Evolutionary conservation across 2,797 vertebrate species (phyloP), one percentile per base, ranked within the genome.

Genomic region (Notolabrus celidotus): DNA sequence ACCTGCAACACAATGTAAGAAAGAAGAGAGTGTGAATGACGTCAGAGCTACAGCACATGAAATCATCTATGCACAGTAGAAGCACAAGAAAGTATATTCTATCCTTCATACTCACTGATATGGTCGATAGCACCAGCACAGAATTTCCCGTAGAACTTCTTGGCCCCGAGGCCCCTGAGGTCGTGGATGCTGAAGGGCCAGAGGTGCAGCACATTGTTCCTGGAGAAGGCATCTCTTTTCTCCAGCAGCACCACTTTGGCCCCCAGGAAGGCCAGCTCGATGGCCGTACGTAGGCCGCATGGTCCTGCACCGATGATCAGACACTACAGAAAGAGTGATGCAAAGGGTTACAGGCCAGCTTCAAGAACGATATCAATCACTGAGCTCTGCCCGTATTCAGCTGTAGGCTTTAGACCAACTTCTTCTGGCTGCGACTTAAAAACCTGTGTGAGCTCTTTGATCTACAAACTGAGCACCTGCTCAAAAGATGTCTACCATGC

Each of bases 111-210:
- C 98, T 98, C 71, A 99, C 98, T 99, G 94, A 99, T 99, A 62
- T 99, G 98, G 91, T 99, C 98, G 1, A 99, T 99, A 77, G 98
- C 96, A 80, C 98, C 98, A 0, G 98, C 98, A 16, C 98, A 99
- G 91, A 99, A 99, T 77, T 99, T 99, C 71, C 98, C 98, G 0
- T 99, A 96, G 82, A 99, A 99, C 85, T 99, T 99, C 86, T 99
- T 99, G 91, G 98, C 98, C 17, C 98, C 98, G 0, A 99, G 95
- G 20, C 97, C 96, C 69, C 98, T 94, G 74, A 99, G 85, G 90
- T 99, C 98, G 12, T 99, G 97, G 83, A 99, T 99, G 70, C 97
- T 98, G 83, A 97, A 99, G 1, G 98, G 98, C 98, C 98, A 99
- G 58, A 99, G 90, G 50, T 99, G 98, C 61, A 99, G 92, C 80